Evolutionary conservation across 1,140 invertebrate genomes (phyloP).

Genomic region (Lasioglossum albipes): DNA sequence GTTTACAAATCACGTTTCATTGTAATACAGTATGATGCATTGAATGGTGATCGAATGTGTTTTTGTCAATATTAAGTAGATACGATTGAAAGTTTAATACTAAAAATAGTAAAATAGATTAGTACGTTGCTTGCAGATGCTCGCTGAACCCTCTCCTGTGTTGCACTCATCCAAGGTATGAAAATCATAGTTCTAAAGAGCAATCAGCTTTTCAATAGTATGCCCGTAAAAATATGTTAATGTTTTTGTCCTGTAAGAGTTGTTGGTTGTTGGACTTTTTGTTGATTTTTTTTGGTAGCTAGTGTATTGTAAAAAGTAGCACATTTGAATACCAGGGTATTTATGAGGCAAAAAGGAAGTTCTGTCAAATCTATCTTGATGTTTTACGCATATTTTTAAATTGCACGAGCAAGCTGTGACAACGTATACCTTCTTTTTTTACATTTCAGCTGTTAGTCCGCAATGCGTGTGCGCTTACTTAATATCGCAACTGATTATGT

Average conservation of each 20-base stretch:
- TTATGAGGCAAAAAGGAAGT: neutral
- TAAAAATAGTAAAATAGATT: constrained; percentile 73
- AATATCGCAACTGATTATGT: neutral
- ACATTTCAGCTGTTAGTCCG: neutral
- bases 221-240: neutral
- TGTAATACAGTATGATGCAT: neutral
- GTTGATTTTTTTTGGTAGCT: neutral
- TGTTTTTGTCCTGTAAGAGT: neutral
- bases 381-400: constrained; percentile 4
- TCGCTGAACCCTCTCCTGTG: constrained; percentile 79
- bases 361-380: too few relatives aligned
- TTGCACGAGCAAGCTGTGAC: constrained; percentile 69
- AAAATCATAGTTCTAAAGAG: constrained; percentile 53
- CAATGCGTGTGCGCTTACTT: neutral
- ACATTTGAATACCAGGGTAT: neutral
- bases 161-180: constrained; percentile 80
- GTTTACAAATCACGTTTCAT: neutral
- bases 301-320: neutral
- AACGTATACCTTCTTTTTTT: constrained; percentile 53
- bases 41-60: neutral
- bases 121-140: constrained; percentile 80
- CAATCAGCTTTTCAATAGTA: constrained; percentile 38
- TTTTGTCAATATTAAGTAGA: neutral
- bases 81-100: constrained; percentile 4
- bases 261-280: neutral